phyloP scores from a whole-genome alignment of 2,888 invertebrate species.

The Bombylius major region DNA sequence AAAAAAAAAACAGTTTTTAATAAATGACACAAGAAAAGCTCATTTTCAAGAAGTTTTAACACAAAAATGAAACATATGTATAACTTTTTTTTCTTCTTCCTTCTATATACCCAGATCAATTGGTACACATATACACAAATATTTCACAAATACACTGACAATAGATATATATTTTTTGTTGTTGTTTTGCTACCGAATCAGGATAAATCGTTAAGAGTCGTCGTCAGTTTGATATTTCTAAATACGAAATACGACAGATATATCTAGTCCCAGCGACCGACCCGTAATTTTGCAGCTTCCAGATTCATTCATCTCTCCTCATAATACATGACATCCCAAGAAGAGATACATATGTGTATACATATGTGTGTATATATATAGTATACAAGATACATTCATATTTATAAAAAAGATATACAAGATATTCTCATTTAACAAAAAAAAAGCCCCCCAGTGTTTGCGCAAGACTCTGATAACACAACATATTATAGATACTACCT shows the following conservation, averaged over 20 bases:
- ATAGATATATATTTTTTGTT: too few relatives aligned
- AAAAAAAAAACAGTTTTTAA: too few relatives aligned
- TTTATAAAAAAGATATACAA: background rate
- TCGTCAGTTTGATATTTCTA: constrained; percentile 10
- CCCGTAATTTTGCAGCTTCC: constrained; percentile 7
- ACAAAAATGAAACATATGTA: too few relatives aligned
- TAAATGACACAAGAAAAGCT: too few relatives aligned
- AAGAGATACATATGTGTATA: background rate
- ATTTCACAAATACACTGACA: too few relatives aligned
- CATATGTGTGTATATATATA: background rate
- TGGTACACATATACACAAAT: too few relatives aligned
- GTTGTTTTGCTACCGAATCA: constrained; percentile 2
- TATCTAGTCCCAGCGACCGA: constrained; percentile 13
- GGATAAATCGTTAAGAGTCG: constrained; percentile 6
- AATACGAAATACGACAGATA: constrained; percentile 13
- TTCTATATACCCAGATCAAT: too few relatives aligned
- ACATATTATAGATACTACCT: background rate
- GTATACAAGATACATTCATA: background rate
- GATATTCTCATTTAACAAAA: background rate
- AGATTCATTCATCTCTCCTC: background rate
- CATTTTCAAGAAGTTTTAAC: too few relatives aligned
- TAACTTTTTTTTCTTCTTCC: too few relatives aligned
- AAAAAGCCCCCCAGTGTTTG: constrained; percentile 5
- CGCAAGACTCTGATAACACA: constrained; percentile 8
- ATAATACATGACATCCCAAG: background rate